Base-by-base conservation (phyloP, 2,888 invertebrate genomes). In the Thalpophila matura region DNA sequence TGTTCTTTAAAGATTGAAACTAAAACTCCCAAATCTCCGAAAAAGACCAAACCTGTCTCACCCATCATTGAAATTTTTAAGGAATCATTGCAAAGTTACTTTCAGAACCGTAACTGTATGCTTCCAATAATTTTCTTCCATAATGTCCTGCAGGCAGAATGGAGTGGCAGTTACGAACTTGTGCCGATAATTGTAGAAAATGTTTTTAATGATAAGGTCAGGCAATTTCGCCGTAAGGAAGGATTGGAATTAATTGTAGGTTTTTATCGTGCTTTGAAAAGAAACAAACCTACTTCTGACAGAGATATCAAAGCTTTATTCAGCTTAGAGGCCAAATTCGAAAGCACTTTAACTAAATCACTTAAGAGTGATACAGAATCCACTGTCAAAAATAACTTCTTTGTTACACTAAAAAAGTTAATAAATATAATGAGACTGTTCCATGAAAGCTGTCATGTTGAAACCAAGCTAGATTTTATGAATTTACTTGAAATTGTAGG, bases 121-220 rank as follows among this genome's bases (percentile, higher is more conserved):
- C 91, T 97, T 0, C 97, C 97, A 0, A 95, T 96, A 4, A 95
- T 96, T 45, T 91, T 97, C 51, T 96, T 97, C 72, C 97, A 96
- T 79, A 96, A 95, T 70, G 90, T 97, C 18, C 86, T 97, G 40
- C 96, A 96, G 79, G 87, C 96, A 3, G 95, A 95, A 71, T 97
- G 97, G 97, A 90, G 91, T 35, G 96, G 96, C 4, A 96, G 95
- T 74, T 96, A 96, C 88, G 88, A 93, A 42, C 90, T 98, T 47
- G 92, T 96, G 3, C 94, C 95, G 0, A 82, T 95, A 49, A 84
- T 97, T 50, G 91, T 96, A n/a, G 91, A 95, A 22, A 96, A 96
- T 80, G 93, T 96, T 53, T 96, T 97, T 64, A 95, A 95, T 54
- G 86, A 90, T 16, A 94, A 95, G 18, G 95, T 97, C 2, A 94